Conservation (phyloP, 1,140 invertebrate genomes). For the Lordiphosa mommai region DNA sequence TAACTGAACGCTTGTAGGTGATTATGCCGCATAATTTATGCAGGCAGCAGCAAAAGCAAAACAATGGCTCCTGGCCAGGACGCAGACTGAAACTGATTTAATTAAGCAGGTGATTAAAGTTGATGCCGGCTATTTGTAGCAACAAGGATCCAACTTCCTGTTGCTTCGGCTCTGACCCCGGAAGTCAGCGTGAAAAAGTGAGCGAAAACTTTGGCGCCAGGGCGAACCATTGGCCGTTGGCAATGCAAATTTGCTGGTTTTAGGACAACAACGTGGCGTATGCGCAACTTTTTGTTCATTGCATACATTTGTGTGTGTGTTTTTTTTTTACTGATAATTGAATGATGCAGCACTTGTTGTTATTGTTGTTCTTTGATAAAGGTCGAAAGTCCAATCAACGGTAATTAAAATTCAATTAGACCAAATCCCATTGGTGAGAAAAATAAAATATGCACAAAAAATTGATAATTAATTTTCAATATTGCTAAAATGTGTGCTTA, state of each 20-base stretch:
- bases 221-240: constrained; percentile 9
- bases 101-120: constrained; percentile 78
- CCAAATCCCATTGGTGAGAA: not conserved
- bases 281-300: constrained; percentile 37
- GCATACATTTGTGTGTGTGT: not conserved
- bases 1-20: constrained; percentile 67
- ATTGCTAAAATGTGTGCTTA: too few species aligned
- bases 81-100: constrained; percentile 67
- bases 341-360: constrained; percentile 10
- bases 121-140: constrained; percentile 75
- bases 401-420: constrained; percentile 76
- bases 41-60: constrained; percentile 29
- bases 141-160: constrained; percentile 37
- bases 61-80: constrained; percentile 26
- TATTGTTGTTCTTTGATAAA: constrained; percentile 4
- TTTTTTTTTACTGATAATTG: constrained; percentile 27
- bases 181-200: constrained; percentile 46
- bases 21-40: constrained; percentile 75
- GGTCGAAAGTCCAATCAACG: constrained; percentile 54
- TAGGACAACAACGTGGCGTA: constrained; percentile 35
- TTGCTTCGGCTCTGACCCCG: constrained; percentile 8
- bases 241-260: constrained; percentile 50
- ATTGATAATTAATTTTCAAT: not conserved
- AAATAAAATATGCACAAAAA: not conserved
- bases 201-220: constrained; percentile 44